Evolutionary conservation across 2,113 vertebrate species (phyloP).

Genomic region (Rhineura floridana): DNA sequence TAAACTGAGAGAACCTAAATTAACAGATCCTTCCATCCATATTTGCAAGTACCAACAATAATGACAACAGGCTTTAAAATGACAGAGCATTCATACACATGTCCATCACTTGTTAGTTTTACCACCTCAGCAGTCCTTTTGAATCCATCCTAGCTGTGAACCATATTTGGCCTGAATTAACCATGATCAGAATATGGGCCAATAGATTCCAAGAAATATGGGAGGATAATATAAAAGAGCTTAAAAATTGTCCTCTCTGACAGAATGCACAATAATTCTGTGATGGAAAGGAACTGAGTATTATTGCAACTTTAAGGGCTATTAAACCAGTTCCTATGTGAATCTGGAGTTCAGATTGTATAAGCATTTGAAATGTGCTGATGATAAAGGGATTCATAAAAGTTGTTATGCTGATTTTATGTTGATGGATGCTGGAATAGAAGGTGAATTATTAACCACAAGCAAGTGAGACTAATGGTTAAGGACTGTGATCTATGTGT

Average conservation of each 20-base stretch:
- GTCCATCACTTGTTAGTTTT: neutral
- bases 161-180: conserved; percentile 18
- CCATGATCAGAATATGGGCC: conserved; percentile 45
- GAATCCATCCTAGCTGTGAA: neutral
- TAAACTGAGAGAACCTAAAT: too few species aligned
- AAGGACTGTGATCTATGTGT: conserved; percentile 77
- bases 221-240: conserved; percentile 62
- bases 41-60: neutral
- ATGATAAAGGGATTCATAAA: conserved; percentile 84
- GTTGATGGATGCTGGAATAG: conserved; percentile 80
- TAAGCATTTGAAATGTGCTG: conserved; percentile 79
- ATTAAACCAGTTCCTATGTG: conserved; percentile 80
- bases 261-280: conserved; percentile 74
- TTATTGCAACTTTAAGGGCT: conserved; percentile 79
- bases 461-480: conserved; percentile 81
- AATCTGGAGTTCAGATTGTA: conserved; percentile 76
- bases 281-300: conserved; percentile 76
- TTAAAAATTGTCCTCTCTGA: conserved; percentile 67
- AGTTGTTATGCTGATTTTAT: conserved; percentile 84
- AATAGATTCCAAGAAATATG: conserved; percentile 50
- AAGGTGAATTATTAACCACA: conserved; percentile 82
- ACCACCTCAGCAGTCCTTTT: neutral
- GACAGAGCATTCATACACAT: neutral
- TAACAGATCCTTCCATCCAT: too few species aligned
- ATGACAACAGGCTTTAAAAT: neutral